Evolutionary conservation across 2,113 vertebrate species (phyloP).

Genomic region (Piprites chloris): DNA sequence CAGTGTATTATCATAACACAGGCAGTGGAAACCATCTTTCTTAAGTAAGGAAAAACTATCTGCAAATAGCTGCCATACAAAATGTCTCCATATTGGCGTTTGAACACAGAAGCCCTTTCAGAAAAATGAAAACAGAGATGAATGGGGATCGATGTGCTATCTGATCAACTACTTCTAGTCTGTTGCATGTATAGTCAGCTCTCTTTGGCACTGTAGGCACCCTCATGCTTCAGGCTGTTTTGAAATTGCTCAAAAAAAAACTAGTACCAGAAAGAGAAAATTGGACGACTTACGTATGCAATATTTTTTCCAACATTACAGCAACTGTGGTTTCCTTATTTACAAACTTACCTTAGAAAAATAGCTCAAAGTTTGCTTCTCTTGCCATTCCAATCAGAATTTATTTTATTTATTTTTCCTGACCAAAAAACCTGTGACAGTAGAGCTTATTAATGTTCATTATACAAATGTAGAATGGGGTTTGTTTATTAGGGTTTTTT

Average conservation of each 20-base stretch:
- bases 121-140: background rate
- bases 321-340: background rate
- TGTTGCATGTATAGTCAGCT: background rate
- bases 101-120: background rate
- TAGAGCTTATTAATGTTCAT: background rate
- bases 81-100: background rate
- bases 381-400: background rate
- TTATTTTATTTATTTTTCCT: background rate
- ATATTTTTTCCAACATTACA: background rate
- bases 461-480: background rate
- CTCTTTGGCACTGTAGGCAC: background rate
- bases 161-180: background rate
- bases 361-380: background rate
- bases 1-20: conserved; percentile 6
- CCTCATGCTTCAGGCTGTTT: background rate
- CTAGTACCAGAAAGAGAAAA: background rate
- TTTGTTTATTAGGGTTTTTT: background rate
- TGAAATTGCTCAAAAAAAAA: background rate
- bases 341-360: background rate
- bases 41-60: background rate
- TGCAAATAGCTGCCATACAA: background rate
- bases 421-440: background rate
- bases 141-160: background rate
- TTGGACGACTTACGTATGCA: background rate
- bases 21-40: background rate